Evolutionary conservation across 2,888 invertebrate genomes (phyloP), one percentile per base, ranked within the genome.

Genomic region (Mycalesis mineus): DNA sequence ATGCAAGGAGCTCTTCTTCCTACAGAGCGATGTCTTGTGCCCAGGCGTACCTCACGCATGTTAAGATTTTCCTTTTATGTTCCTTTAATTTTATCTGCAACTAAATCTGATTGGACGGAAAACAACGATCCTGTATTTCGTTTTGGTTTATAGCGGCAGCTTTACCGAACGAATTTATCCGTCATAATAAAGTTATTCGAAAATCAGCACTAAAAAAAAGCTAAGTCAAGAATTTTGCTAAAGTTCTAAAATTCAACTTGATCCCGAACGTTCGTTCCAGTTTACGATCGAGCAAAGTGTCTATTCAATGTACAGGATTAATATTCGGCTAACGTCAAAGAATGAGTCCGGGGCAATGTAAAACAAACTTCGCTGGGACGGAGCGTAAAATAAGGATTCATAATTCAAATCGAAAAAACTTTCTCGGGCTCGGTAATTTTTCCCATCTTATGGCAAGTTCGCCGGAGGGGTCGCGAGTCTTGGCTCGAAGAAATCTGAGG

Each of bases 401-500:
- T 89, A 89, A 88, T 88, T 89, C 88, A 87, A 88, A 89, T 88
- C 84, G 87, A 86, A 88, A 88, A 89, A 89, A 89, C 80, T 89
- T 89, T 83, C 74, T 69, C 77, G 78, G 74, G 75, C 80, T 72
- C 77, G 77, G 88, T 88, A 89, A 88, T 88, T 88, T 89, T 88
- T 88, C 80, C 87, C 88, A 88, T 88, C 88, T 88, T 86, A 85
- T 74, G 73, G 80, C 79, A 84, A 88, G 81, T 87, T 82, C 65
- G 79, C 82, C 78, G 68, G 84, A 83, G 84, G 84, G 84, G 84
- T 85, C 84, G 83, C 72, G 75, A 74, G 71, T 80, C 78, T 72
- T 77, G 78, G 79, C 79, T 80, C 73, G 74, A 80, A 80, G 77
- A 86, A 88, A 84, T 87, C 88, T 84, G 82, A 80, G 83, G 85